Conservation (phyloP, 2,113 vertebrate species). For the Rhinolophus sinicus region DNA sequence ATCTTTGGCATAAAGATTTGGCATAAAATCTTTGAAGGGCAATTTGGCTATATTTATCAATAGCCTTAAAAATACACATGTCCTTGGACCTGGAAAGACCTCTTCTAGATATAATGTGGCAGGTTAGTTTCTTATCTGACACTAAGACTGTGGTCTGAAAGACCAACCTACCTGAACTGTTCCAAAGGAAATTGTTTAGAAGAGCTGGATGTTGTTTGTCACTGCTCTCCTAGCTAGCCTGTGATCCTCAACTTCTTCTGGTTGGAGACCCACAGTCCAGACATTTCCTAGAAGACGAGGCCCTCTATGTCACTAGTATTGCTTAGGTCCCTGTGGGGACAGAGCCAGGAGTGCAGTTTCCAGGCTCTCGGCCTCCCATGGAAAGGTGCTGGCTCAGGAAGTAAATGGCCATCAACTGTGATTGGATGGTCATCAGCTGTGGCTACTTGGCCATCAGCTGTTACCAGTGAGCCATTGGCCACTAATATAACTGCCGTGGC, state of each 20-base stretch:
- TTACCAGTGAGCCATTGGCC: no score
- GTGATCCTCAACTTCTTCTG: not conserved
- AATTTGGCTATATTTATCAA: not conserved
- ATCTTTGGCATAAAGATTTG: no score
- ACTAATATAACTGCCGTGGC: no score
- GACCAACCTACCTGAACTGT: not conserved
- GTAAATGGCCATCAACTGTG: no score
- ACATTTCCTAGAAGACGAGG: not conserved
- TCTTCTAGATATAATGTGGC: not conserved
- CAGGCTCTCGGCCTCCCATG: no score
- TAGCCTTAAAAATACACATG: not conserved
- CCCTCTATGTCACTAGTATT: not conserved
- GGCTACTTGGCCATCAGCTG: no score
- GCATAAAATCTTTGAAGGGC: not conserved
- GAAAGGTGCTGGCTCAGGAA: no score
- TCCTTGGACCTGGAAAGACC: not conserved
- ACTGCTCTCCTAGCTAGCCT: not conserved
- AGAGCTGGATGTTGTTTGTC: not conserved
- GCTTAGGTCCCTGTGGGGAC: no score
- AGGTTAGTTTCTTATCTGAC: not conserved
- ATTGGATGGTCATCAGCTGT: no score
- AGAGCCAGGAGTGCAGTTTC: no score
- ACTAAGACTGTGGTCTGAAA: not conserved
- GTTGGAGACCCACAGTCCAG: not conserved
- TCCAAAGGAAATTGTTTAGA: not conserved